phyloP scores from a whole-genome alignment of 2,888 invertebrate genomes.

The Ectemnius cavifrons region DNA sequence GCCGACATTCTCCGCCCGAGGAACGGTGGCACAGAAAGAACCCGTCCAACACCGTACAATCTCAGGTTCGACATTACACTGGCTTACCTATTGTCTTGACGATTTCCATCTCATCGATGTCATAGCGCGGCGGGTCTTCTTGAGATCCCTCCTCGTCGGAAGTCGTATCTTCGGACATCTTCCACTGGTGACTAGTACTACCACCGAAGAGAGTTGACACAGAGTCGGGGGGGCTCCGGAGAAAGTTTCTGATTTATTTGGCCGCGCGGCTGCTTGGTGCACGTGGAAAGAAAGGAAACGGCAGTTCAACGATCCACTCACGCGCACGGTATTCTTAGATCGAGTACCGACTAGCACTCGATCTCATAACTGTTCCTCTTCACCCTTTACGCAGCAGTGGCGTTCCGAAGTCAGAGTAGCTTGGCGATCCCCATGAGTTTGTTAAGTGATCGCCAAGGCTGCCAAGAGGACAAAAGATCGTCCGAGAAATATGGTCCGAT shows the following conservation, averaged over 20 bases:
- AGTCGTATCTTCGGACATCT: conserved; percentile 60
- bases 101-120: conserved; percentile 90
- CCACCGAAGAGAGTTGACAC: too few relatives aligned
- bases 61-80: not conserved
- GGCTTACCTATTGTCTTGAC: conserved; percentile 92
- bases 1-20: not conserved
- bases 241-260: conserved; percentile 62
- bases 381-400: conserved; percentile 19
- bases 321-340: conserved; percentile 63
- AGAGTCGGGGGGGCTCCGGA: conserved; percentile 29
- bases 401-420: too few relatives aligned
- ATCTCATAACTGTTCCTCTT: conserved; percentile 42
- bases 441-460: too few relatives aligned
- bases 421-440: too few relatives aligned
- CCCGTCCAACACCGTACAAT: not conserved
- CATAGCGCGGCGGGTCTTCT: conserved; percentile 77
- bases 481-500: too few relatives aligned
- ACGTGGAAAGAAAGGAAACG: conserved; percentile 63
- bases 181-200: conserved; percentile 33
- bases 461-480: too few relatives aligned
- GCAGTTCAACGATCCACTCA: conserved; percentile 66
- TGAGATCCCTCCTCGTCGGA: conserved; percentile 74
- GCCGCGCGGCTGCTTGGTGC: conserved; percentile 34
- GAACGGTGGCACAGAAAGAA: not conserved
- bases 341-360: conserved; percentile 29